Base-by-base conservation (phyloP, 2,113 vertebrate genomes). In the Philantomba maxwellii region DNA sequence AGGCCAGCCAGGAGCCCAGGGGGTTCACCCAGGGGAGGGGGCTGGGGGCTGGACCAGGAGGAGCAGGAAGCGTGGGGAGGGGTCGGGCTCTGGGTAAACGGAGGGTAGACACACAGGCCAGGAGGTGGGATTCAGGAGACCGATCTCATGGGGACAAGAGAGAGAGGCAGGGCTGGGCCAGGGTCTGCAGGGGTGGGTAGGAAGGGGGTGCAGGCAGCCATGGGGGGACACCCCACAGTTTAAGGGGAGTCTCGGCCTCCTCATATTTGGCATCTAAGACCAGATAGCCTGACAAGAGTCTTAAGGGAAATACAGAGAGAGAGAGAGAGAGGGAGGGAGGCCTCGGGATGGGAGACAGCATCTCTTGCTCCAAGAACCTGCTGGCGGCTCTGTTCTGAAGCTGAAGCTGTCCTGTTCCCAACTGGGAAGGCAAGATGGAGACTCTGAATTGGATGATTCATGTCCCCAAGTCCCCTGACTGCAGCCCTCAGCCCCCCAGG, bases 301-400 rank as follows among this genome's bases (percentile, higher is more conserved):
- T n/a, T 26, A 30, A 16, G 55, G 60, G 19, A 9, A 43, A 26
- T 8, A 9, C 1, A 33, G 17, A 28, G 2, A 21, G 5, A 62
- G 33, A 43, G 39, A 58, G 28, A 64, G 12, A 5, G 64, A 70
- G 64, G 57, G 64, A 23, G 26, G 57, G 66, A 23, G 19, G 21
- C 21, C 25, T 3, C 5, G 3, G 16, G 43, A 16, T 30, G n/a
- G 23, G 25, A 25, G 12, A 0, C 3, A 1, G 12, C 51, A 1
- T 15, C 33, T 70, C 49, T 19, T 81, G 17, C 12, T 55, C 51
- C 15, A 5, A 30, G 33, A 57, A 13, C 19, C 7, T 57, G 12
- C 45, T 39, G 7, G 12, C 0, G 15, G 28, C 16, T 30, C 70
- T 7, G 13, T 19, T 14, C 93, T 5, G 53, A 21, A 21, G 53